phyloP scores from a whole-genome alignment of 2,797 vertebrate genomes.

The Sebastes taczanowskii region DNA sequence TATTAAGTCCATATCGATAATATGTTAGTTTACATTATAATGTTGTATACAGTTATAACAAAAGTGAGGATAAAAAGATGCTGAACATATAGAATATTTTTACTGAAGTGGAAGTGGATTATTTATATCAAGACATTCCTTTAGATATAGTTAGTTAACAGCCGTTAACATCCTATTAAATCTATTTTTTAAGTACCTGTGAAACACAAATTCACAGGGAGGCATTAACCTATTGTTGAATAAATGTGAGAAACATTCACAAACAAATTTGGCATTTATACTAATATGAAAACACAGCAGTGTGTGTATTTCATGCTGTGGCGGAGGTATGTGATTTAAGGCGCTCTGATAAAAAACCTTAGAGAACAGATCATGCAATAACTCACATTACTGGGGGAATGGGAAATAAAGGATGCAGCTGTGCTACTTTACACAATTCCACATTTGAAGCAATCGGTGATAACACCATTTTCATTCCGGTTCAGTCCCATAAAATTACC shows the following conservation, averaged over 20 bases:
- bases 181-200: background rate
- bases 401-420: conserved; percentile 87
- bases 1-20: conserved; percentile 76
- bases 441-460: conserved; percentile 95
- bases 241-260: conserved; percentile 21
- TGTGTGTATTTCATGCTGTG: conserved; percentile 65
- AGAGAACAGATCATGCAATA: conserved; percentile 90
- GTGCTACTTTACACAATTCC: conserved; percentile 93
- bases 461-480: conserved; percentile 97
- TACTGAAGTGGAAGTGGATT: background rate
- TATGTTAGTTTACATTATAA: conserved; percentile 67
- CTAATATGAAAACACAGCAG: conserved; percentile 61
- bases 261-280: conserved; percentile 28
- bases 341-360: conserved; percentile 86
- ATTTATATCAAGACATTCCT: background rate
- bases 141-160: background rate
- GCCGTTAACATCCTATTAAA: background rate
- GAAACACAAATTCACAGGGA: background rate
- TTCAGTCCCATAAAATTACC: conserved; percentile 99
- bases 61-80: conserved; percentile 14
- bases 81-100: background rate
- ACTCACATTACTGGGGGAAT: conserved; percentile 91
- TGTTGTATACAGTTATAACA: conserved; percentile 46
- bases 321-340: conserved; percentile 78
- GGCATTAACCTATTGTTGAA: background rate